Evolutionary conservation across 2,113 vertebrate genomes (phyloP).

Genomic region (Mastomys natalensis): DNA sequence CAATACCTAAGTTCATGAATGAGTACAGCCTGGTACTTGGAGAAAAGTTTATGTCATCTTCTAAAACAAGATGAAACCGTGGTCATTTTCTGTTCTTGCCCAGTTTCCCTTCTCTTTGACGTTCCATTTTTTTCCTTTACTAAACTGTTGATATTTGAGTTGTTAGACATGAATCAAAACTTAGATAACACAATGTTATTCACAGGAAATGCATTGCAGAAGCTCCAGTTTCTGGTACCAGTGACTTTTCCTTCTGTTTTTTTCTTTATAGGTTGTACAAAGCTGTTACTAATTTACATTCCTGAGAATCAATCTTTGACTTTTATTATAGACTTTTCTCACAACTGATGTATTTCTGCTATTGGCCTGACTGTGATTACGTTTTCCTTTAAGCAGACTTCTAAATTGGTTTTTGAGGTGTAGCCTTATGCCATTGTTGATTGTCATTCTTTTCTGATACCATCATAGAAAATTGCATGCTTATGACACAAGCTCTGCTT

Average conservation of each 20-base stretch:
- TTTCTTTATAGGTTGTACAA: not conserved
- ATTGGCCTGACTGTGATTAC: not conserved
- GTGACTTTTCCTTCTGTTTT: not conserved
- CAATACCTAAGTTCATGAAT: not conserved
- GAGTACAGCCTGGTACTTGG: not conserved
- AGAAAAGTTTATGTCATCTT: not conserved
- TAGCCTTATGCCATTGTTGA: not conserved
- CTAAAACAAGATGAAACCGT: not conserved
- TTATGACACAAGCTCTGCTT: not conserved
- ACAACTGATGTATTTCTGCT: not conserved
- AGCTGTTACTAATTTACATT: not conserved
- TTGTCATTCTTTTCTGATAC: not conserved
- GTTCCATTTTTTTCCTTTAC: not conserved
- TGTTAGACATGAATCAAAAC: not conserved
- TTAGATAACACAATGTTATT: not conserved
- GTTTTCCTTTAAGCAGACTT: not conserved
- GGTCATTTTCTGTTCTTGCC: not conserved
- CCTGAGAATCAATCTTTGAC: not conserved
- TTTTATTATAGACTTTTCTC: not conserved
- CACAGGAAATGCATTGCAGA: not conserved
- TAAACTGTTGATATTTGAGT: not conserved
- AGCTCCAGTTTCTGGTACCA: not conserved
- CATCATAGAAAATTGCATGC: not conserved
- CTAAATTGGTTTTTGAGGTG: not conserved
- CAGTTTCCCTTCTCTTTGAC: not conserved